phyloP scores from a whole-genome alignment of 1,140 invertebrate species.

The Ips nitidus region DNA sequence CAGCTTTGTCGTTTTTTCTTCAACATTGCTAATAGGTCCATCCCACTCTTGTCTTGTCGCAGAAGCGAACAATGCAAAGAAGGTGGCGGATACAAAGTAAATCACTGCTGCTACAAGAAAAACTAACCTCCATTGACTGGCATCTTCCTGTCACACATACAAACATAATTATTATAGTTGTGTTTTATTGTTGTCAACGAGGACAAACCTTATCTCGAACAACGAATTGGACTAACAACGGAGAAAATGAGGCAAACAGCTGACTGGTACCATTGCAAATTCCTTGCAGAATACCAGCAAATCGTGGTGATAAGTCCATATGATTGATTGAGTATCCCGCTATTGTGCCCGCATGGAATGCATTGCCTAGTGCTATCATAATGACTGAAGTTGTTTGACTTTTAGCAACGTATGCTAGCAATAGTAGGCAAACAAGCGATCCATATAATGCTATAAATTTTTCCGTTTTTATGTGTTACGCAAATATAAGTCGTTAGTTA shows the following conservation, averaged over 20 bases:
- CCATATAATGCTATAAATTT: slow-evolving; percentile 4
- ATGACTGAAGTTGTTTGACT: slow-evolving; percentile 17
- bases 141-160: slow-evolving; percentile 17
- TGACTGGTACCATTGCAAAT: slow-evolving; percentile 77
- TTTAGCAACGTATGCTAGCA: neutral
- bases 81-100: slow-evolving; percentile 8
- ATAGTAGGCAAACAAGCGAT: neutral
- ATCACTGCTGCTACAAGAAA: slow-evolving; percentile 12
- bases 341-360: slow-evolving; percentile 70
- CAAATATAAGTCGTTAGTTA: too few species aligned
- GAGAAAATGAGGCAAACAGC: slow-evolving; percentile 69
- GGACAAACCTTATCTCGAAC: slow-evolving; percentile 56
- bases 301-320: slow-evolving; percentile 55
- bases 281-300: slow-evolving; percentile 71
- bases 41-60: slow-evolving; percentile 24
- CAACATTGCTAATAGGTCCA: slow-evolving; percentile 3
- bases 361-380: slow-evolving; percentile 69
- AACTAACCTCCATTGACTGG: slow-evolving; percentile 20
- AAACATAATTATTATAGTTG: neutral
- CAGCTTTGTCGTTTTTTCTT: neutral
- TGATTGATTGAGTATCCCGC: neutral
- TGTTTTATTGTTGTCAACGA: neutral
- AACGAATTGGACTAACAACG: slow-evolving; percentile 64
- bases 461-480: too few species aligned
- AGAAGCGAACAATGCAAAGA: slow-evolving; percentile 19